A percentile compares a stretch with the other conserved stretches of the same genome.
Evolutionary conservation across 2,113 vertebrate species (phyloP).

Genomic region (Rutilus rutilus): DNA sequence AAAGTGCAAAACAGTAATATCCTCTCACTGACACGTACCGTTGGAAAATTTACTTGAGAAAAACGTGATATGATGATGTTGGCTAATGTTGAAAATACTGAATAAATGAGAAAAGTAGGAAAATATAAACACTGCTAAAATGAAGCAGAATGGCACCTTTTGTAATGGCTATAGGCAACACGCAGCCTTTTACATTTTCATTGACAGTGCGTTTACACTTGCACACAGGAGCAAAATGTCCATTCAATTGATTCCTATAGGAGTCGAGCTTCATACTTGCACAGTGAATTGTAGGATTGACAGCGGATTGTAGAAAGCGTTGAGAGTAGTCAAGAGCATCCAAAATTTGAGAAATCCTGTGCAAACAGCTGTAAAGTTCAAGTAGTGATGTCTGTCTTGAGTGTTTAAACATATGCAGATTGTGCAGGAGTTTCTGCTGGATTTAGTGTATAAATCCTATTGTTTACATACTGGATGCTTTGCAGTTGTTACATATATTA

Average conservation of each 20-base stretch:
- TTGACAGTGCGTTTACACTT: not conserved
- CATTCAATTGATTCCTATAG: not conserved
- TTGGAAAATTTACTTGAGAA: not conserved
- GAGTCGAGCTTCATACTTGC: not conserved
- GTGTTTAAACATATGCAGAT: not conserved
- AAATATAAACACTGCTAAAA: not conserved
- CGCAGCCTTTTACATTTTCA: not conserved
- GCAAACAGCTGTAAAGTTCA: not conserved
- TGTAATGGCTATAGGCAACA: not conserved
- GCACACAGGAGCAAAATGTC: not conserved
- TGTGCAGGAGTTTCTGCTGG: not conserved
- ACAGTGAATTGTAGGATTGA: not conserved
- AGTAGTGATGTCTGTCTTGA: not conserved
- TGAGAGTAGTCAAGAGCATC: not conserved
- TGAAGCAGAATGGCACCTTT: not conserved
- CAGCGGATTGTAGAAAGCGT: not conserved
- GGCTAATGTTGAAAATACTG: not conserved
- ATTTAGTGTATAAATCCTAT: not conserved
- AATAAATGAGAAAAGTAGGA: not conserved
- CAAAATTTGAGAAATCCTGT: no score
- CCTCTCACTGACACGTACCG: not conserved
- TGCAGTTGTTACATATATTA: no score
- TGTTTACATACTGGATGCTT: no score
- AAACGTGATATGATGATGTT: not conserved
- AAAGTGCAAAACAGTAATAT: not conserved